Conservation (phyloP, 2,113 vertebrate species). For the Chunga burmeisteri region DNA sequence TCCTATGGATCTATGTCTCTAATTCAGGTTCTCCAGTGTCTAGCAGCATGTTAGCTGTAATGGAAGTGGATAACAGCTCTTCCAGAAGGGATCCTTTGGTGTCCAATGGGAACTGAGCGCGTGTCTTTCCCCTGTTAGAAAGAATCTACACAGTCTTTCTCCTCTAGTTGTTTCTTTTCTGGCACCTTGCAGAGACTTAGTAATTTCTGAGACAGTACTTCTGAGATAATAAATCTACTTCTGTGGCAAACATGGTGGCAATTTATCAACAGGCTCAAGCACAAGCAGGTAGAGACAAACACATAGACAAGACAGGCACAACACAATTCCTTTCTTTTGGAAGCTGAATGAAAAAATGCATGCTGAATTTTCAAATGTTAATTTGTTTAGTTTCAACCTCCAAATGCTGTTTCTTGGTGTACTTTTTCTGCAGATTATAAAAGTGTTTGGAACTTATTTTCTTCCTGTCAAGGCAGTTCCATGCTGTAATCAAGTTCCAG, state of each 20-base stretch:
- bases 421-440: background rate
- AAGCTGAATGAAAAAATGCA: background rate
- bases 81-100: background rate
- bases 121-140: background rate
- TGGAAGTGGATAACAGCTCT: background rate
- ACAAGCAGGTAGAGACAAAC: background rate
- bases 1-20: background rate
- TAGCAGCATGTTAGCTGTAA: background rate
- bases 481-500: slow-evolving; percentile 7
- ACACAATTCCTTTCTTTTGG: background rate
- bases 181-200: background rate
- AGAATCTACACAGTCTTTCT: background rate
- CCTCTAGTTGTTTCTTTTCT: background rate
- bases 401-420: background rate
- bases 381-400: background rate
- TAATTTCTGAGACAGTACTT: background rate
- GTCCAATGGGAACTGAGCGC: background rate
- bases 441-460: background rate
- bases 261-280: background rate
- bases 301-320: background rate
- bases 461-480: background rate
- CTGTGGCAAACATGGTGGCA: background rate
- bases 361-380: background rate
- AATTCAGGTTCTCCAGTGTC: background rate
- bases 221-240: background rate